phyloP scores from a whole-genome alignment of 2,113 vertebrate species.

The Donacobius atricapilla region DNA sequence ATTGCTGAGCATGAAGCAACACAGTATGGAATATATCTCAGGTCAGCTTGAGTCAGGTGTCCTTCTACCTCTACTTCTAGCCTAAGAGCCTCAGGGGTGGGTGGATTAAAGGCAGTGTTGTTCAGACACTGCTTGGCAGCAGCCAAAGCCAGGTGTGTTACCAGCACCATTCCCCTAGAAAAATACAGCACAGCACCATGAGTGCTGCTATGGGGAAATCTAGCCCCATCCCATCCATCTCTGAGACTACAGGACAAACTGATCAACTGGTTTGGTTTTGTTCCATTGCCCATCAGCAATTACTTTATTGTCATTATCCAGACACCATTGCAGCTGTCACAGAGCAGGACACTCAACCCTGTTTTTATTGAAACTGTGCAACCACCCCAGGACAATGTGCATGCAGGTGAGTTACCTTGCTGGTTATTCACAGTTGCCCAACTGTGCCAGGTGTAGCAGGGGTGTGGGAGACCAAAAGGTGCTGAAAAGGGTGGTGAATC shows the following conservation, averaged over 20 bases:
- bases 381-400: accelerated
- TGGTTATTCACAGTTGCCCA: background rate
- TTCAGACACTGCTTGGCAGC: background rate
- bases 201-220: background rate
- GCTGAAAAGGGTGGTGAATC: background rate
- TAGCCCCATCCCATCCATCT: background rate
- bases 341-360: background rate
- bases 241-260: background rate
- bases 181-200: background rate
- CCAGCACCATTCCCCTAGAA: background rate
- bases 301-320: too few relatives aligned
- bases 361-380: background rate
- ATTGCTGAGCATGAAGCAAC: background rate
- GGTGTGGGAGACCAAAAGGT: background rate
- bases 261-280: background rate
- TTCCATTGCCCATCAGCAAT: background rate
- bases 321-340: background rate
- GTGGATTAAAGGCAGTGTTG: background rate
- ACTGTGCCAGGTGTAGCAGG: background rate
- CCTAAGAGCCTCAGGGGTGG: accelerated
- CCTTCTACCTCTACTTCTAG: too few relatives aligned
- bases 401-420: background rate
- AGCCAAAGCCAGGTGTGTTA: background rate
- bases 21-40: background rate
- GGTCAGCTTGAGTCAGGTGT: background rate